Evolutionary conservation across 2,888 invertebrate genomes (phyloP).

Genomic region (Ypsolopha sequella): DNA sequence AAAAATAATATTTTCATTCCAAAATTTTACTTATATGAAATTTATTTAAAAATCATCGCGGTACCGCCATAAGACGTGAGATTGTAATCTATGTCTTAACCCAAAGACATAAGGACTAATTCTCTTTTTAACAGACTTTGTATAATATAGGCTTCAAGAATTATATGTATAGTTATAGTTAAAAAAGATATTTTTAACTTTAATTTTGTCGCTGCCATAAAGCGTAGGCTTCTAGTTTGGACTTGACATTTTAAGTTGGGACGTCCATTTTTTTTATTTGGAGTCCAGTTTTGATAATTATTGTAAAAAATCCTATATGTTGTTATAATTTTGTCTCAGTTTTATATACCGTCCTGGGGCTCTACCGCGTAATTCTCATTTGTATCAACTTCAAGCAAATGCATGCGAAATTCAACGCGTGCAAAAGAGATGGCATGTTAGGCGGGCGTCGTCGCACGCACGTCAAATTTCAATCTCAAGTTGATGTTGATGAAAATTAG

Average conservation of each 20-base stretch:
- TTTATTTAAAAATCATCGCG: neutral
- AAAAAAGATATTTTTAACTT: constrained; percentile 59
- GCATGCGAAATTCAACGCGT: too few species aligned
- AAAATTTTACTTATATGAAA: neutral
- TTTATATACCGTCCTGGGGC: constrained; percentile 2
- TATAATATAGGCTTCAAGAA: constrained; percentile 54
- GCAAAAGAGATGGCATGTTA: too few species aligned
- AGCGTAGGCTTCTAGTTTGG: constrained; percentile 28
- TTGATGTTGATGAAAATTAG: too few species aligned
- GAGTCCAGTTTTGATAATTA: constrained; percentile 30
- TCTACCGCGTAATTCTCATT: too few species aligned
- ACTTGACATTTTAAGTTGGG: neutral
- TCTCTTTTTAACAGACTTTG: constrained; percentile 25
- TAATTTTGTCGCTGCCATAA: constrained; percentile 52
- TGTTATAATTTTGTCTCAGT: too few species aligned
- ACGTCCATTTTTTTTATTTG: constrained; percentile 13
- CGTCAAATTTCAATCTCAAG: too few species aligned
- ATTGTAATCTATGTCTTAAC: constrained; percentile 2
- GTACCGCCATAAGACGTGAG: constrained; percentile 1
- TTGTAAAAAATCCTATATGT: neutral
- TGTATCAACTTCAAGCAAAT: too few species aligned
- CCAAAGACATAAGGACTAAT: constrained; percentile 13
- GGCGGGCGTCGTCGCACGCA: too few species aligned
- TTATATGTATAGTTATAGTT: constrained; percentile 42
- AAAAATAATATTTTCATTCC: neutral